Percentiles rank a stretch among this genome's conserved stretches.
These are phyloP conservation scores for Eupithecia subumbrata DNA, from an alignment of 2,888 invertebrate species.

Conservation along the genomic window DNA sequence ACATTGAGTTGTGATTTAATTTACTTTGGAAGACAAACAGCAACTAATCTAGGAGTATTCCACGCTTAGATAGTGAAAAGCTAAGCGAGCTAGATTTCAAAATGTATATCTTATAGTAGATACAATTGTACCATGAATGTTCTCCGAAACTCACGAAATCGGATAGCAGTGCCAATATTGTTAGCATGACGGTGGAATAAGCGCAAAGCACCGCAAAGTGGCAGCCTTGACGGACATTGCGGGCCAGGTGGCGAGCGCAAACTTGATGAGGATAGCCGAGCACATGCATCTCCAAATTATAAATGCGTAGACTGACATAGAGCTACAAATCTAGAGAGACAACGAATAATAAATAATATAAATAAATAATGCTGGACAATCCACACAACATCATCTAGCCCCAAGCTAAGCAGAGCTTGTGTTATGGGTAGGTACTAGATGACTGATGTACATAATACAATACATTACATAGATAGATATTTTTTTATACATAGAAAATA, in stretches of 20 bases:
- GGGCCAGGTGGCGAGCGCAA: constrained; percentile 2
- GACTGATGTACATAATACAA: too few relatives aligned
- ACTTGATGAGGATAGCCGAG: neutral
- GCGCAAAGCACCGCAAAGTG: neutral
- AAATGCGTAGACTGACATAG: neutral
- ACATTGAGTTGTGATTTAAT: constrained; percentile 10
- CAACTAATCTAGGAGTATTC: neutral
- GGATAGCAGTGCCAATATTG: neutral
- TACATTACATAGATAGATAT: too few relatives aligned
- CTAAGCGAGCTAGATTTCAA: neutral
- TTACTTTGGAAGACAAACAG: neutral
- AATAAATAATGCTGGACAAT: too few relatives aligned
- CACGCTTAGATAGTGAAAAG: neutral
- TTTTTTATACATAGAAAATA: too few relatives aligned
- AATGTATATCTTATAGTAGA: neutral
- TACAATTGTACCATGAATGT: neutral
- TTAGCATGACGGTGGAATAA: neutral
- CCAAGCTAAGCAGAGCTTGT: too few relatives aligned
- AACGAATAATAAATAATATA: too few relatives aligned
- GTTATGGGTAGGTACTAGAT: too few relatives aligned
- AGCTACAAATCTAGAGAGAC: neutral
- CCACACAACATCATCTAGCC: too few relatives aligned
- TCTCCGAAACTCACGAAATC: neutral
- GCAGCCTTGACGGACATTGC: neutral
- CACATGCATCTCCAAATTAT: neutral